Evolutionary conservation across 2,113 vertebrate genomes (phyloP).

Genomic region (Probosciger aterrimus): DNA sequence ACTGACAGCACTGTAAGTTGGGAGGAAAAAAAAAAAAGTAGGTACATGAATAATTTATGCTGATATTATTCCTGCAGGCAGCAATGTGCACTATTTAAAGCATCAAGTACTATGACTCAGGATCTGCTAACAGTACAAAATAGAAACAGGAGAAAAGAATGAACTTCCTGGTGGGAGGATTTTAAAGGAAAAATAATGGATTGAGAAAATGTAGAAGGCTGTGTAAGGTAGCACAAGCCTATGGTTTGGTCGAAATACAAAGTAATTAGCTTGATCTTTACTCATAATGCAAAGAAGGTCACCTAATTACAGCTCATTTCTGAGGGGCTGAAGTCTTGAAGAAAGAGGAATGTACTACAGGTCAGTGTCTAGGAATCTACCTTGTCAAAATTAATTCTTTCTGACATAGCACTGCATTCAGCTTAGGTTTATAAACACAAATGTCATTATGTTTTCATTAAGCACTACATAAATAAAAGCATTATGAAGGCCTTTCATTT

Average conservation of each 20-base stretch:
- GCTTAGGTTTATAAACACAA: background rate
- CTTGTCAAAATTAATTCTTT: background rate
- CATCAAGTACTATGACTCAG: background rate
- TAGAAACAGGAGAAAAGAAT: background rate
- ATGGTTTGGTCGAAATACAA: background rate
- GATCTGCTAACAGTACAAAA: background rate
- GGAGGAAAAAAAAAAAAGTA: too few species aligned
- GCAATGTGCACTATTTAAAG: background rate
- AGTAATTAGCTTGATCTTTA: background rate
- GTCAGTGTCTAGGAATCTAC: background rate
- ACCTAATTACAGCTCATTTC: background rate
- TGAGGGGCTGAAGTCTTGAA: background rate
- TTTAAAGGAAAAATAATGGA: background rate
- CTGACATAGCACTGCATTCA: background rate
- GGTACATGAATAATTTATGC: background rate
- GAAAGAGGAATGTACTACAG: background rate
- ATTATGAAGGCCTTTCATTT: background rate
- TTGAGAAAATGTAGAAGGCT: accelerated
- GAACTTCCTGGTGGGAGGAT: background rate
- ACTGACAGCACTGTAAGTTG: background rate
- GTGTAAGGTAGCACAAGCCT: background rate
- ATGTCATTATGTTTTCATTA: background rate
- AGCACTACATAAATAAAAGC: background rate
- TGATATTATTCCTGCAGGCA: background rate
- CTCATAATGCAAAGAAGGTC: background rate